Evolutionary conservation across 1,140 invertebrate genomes (phyloP), one percentile per base, ranked within the genome.

Genomic region (Tenebrio molitor): DNA sequence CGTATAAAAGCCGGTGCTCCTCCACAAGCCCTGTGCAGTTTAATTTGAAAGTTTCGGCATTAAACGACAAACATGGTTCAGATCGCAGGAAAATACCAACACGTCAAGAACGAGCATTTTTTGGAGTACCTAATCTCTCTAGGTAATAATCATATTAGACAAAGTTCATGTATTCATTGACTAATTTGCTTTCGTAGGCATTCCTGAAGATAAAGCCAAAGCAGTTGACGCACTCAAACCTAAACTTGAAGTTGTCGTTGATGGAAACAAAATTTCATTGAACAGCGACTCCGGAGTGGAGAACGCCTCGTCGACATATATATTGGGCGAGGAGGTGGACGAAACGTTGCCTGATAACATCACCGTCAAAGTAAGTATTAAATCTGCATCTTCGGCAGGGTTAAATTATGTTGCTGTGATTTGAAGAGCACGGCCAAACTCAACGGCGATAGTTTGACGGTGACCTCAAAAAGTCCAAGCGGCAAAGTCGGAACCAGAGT

Each of bases 91-190:
- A 86, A 85, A 77, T 90, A 89, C 80, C 85, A 88, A 76, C 86
- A 88, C 25, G 86, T 86, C 70, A 85, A 84, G 76, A 89, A 88
- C 81, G 88, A 89, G 79, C 86, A 88, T 78, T 80, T 89, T 74
- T 64, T 58, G 8, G 69, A 88, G 71, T 89, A 88, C 76, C 88
- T 88, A 73, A 83, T 83, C 77, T 85, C 84, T 71, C 80, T 89
- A 68, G 88, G 87, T 33, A 58, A 25, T 6, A 15, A 7, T n/a
- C 1, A 33, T 33, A 8, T 65, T 64, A 25, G 1, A 10, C 10
- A 23, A 12, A 12, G 5, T 19, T 66, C n/a, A n/a, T 66, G 6
- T 6, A 39, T 0, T 39, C 4, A 23, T 44, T 14, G 4, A 65
- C 3, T 25, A 50, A 29, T 33, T 46, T 53, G 42, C 39, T 44